These are phyloP conservation scores for Galerucella pusilla DNA, from an alignment of 2,888 invertebrate species.

Conservation along the genomic window DNA sequence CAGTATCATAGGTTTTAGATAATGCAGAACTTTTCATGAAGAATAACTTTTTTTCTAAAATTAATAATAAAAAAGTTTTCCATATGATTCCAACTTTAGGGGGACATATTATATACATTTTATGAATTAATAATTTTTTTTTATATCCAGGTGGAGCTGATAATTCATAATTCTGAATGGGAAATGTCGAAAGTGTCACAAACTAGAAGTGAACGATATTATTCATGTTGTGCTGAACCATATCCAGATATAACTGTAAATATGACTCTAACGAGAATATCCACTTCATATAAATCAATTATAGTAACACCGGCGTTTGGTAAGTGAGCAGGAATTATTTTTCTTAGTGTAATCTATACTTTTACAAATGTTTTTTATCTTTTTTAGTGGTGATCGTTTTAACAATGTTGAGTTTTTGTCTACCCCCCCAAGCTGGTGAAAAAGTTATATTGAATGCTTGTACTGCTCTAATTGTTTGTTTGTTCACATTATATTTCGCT, in stretches of 20 bases:
- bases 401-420: conserved; percentile 72
- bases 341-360: conserved; percentile 10
- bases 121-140: no score
- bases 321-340: conserved; percentile 50
- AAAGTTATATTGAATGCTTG: conserved; percentile 72
- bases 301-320: conserved; percentile 73
- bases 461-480: conserved; percentile 70
- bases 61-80: no score
- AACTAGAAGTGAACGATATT: conserved; percentile 62
- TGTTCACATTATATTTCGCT: conserved; percentile 74
- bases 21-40: no score
- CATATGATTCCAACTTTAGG: no score
- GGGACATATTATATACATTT: no score
- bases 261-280: conserved; percentile 68
- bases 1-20: no score
- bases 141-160: conserved; percentile 50
- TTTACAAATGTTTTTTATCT: conserved; percentile 10
- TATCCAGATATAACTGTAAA: conserved; percentile 68
- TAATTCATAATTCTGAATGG: conserved; percentile 66
- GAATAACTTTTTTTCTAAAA: no score
- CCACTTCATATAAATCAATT: conserved; percentile 71
- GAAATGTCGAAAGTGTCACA: conserved; percentile 64
- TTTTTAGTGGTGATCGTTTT: conserved; percentile 70
- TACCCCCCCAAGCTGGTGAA: conserved; percentile 75
- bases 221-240: conserved; percentile 69